Base-by-base conservation (phyloP, 2,888 invertebrate species). In the Andrena bucephala region DNA sequence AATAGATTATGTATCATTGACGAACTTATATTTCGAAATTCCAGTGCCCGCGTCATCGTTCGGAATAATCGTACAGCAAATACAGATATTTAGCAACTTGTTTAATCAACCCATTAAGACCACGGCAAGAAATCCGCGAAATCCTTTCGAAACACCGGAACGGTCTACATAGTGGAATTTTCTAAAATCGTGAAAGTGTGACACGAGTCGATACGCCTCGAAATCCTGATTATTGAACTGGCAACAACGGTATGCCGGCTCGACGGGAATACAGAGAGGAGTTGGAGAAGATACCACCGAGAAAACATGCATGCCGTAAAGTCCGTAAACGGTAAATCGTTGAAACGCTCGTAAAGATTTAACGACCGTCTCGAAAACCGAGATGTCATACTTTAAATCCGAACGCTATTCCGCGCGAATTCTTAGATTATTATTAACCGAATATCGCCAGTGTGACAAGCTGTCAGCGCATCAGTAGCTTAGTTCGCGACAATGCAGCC, bases 161-260 rank as follows among this genome's bases (percentile, higher is more conserved):
- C 65, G 68, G 57, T 67, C 62, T 52, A n/a, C 16, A 66, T 31
- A 20, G 10, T 33, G 24, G 24, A 66, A 83, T 84, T 83, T 79
- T 74, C 85, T 71, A 76, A 70, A 74, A 79, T 76, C 79, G 31
- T 65, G 77, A 78, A 74, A 85, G 78, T 78, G 78, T 81, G 71
- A 84, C 71, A 74, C 4, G 42, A 50, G 54, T 24, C 48, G 8
- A 74, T 54, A 57, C 8, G 20, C 74, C 74, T 83, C 62, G 36
- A 67, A 77, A 77, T 73, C 27, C 3, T 52, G 48, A 60, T 67
- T 2, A 48, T 48, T 10, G 27, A 24, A 42, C 29, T 66, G n/a
- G 36, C 20, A 66, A 69, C n/a, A 20, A 59, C 27, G 33, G 7
- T 31, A 20, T 50, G 8, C 16, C 13, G 54, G 33, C 68, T 42